Evolutionary conservation across 1,140 invertebrate genomes (phyloP), one percentile per base, ranked within the genome.

Genomic region (Coenobita brevimanus): DNA sequence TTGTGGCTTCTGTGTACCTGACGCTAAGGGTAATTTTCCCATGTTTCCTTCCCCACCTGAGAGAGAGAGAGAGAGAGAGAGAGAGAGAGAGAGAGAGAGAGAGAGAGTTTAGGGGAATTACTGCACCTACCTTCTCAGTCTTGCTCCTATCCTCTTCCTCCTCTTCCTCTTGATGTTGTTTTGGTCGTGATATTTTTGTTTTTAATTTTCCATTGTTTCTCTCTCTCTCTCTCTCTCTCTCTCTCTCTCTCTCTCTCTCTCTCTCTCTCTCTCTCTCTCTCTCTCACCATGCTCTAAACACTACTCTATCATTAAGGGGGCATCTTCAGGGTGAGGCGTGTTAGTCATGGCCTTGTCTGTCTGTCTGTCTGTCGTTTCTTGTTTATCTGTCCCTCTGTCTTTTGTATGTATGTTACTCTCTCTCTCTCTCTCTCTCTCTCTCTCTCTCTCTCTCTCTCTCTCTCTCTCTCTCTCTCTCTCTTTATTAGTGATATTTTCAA

Each of bases 81-180:
- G n/a, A n/a, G n/a, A 62, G 57, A 62, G 57, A 62, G 57, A 62
- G 57, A 62, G 57, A 62, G 57, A 62, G 57, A 62, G 57, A 62
- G n/a, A n/a, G n/a, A n/a, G n/a, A n/a, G n/a, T n/a, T n/a, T n/a
- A n/a, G n/a, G n/a, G n/a, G n/a, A n/a, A 10, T n/a, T n/a, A 13
- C 54, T 57, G 10, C n/a, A 13, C 54, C 54, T n/a, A 13, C 54
- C 54, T 57, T 57, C n/a, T 57, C 54, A 13, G 10, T n/a, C n/a
- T 57, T n/a, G 10, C 54, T 57, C 54, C n/a, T 57, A 13, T 57
- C 54, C 54, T n/a, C n/a, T 57, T n/a, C n/a, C 54, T 57, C 54
- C 54, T 57, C 54, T 57, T 57, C 54, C n/a, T n/a, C 54, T 57
- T 57, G 10, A 10, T n/a, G 13, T 57, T 57, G n/a, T 10, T 57